Evolutionary conservation across 2,797 vertebrate species (phyloP).

Genomic region (Amniataba percoides): DNA sequence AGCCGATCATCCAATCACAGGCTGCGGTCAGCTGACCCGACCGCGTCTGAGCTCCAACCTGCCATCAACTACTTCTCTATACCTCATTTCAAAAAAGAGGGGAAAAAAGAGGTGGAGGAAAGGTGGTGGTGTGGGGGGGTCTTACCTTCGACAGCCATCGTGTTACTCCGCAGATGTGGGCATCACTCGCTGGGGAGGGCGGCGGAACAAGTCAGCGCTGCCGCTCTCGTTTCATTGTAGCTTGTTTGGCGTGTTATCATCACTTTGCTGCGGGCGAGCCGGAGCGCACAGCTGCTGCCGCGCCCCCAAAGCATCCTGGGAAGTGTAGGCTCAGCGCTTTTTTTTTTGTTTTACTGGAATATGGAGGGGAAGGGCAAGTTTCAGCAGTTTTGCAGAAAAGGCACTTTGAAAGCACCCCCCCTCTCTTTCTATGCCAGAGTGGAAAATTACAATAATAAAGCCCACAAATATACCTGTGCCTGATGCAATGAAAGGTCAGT

Average conservation of each 20-base stretch:
- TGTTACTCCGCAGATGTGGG: conserved; percentile 68
- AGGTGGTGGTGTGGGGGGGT: no score
- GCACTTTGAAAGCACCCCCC: not conserved
- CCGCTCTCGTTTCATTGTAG: conserved; percentile 62
- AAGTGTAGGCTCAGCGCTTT: conserved; percentile 76
- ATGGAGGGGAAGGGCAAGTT: conserved; percentile 3
- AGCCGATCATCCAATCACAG: conserved; percentile 67
- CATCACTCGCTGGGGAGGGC: conserved; percentile 69
- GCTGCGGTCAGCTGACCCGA: conserved; percentile 45
- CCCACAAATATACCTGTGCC: not conserved
- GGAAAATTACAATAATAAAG: not conserved
- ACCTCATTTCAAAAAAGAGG: no score
- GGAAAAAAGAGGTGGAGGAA: no score
- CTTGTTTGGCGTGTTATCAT: conserved; percentile 78
- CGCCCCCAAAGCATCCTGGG: conserved; percentile 78
- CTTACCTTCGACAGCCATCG: conserved; percentile 88
- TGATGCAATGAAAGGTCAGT: not conserved
- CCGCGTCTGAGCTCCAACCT: conserved; percentile 32
- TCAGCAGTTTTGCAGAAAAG: not conserved
- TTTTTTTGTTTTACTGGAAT: conserved; percentile 2
- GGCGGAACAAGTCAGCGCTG: conserved; percentile 60
- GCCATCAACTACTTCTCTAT: conserved; percentile 25
- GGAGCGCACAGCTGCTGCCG: conserved; percentile 73
- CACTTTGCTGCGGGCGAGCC: conserved; percentile 77
- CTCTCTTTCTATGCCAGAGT: not conserved